Conservation (phyloP, 2,797 vertebrate genomes). For the Diplodus sargus region DNA sequence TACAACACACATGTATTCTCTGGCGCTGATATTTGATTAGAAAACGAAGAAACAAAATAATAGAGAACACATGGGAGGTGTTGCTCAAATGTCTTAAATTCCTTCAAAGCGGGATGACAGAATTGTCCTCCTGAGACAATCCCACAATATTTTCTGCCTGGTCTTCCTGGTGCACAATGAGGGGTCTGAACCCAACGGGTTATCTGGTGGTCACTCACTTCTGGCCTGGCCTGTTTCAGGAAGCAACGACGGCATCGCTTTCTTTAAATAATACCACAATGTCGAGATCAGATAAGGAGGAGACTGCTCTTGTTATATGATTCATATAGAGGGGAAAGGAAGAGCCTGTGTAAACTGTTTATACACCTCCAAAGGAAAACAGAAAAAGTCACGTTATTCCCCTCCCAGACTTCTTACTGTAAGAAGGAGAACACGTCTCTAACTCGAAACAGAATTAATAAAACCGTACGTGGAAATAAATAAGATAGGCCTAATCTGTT, state of each 20-base stretch:
- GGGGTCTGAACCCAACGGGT: constrained; percentile 65
- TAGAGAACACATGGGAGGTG: neutral
- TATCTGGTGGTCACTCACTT: constrained; percentile 75
- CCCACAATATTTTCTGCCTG: constrained; percentile 42
- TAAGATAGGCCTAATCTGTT: neutral
- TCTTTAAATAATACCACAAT: constrained; percentile 86
- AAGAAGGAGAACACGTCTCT: neutral
- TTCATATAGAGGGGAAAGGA: constrained; percentile 73
- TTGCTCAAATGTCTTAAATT: constrained; percentile 37
- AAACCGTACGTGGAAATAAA: neutral
- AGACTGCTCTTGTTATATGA: constrained; percentile 74
- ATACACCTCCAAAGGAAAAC: constrained; percentile 42
- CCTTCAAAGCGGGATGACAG: constrained; percentile 41
- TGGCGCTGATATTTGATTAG: neutral
- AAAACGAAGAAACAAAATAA: neutral
- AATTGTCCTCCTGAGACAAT: constrained; percentile 41
- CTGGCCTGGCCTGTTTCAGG: constrained; percentile 71
- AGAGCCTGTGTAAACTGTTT: constrained; percentile 77
- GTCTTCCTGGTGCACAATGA: constrained; percentile 66
- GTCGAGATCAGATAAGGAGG: constrained; percentile 79
- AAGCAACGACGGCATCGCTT: constrained; percentile 75
- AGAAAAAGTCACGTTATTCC: constrained; percentile 44
- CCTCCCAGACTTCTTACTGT: constrained; percentile 2
- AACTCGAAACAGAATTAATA: neutral
- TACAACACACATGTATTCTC: neutral